Conservation (phyloP, 2,113 vertebrate genomes). For the Psittacus erithacus region DNA sequence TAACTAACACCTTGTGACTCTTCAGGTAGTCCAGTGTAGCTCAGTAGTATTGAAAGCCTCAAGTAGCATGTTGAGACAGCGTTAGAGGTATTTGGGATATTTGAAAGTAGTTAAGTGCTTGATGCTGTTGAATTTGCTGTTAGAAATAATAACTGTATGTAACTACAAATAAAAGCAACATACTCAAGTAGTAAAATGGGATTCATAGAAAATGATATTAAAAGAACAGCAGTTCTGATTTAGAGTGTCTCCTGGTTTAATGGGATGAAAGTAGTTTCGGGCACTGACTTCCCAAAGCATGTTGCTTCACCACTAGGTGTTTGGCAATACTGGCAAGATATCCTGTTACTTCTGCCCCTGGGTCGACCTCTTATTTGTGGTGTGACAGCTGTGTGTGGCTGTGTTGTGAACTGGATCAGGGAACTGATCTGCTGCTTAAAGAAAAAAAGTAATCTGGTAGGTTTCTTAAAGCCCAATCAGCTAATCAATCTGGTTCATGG, state of each 20-base stretch:
- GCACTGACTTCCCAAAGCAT: not conserved
- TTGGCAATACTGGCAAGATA: constrained; percentile 34
- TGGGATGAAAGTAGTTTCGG: constrained; percentile 15
- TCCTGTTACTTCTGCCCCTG: constrained; percentile 50
- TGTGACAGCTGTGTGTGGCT: constrained; percentile 45
- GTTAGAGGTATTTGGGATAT: not conserved
- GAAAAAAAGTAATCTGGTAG: constrained; percentile 21
- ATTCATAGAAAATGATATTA: not conserved
- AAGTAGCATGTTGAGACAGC: not conserved
- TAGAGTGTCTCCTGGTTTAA: constrained; percentile 7
- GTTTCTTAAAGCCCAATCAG: not conserved
- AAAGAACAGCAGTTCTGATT: constrained; percentile 27
- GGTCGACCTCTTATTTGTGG: constrained; percentile 25
- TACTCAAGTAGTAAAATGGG: not conserved
- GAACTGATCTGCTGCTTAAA: constrained; percentile 37
- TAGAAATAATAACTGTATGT: not conserved
- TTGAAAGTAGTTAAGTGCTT: not conserved
- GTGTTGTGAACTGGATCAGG: not conserved
- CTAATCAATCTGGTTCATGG: not conserved
- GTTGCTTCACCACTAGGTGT: constrained; percentile 33
- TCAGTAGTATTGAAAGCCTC: not conserved
- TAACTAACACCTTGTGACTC: not conserved
- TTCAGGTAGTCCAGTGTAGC: rapidly evolving
- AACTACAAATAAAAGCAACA: not conserved
- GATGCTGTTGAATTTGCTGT: not conserved